A percentile compares a stretch with the other conserved stretches of the same genome.
Conservation (phyloP, 2,888 invertebrate genomes). For the Hymenopus coronatus region DNA sequence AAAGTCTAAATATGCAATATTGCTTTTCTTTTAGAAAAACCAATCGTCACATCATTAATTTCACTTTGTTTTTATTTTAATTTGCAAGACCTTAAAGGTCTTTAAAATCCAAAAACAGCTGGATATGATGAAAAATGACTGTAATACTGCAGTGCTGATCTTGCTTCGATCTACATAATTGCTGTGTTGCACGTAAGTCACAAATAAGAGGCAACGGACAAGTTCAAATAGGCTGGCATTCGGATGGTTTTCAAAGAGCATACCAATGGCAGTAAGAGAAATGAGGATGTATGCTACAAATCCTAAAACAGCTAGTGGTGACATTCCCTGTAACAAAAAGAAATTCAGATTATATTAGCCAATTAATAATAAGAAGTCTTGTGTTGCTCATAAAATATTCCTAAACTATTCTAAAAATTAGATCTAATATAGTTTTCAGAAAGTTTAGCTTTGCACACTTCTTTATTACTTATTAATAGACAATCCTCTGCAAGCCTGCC, state of each 20-base stretch:
- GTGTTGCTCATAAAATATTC: background rate
- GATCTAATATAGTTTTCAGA: no score
- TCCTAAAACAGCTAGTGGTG: conserved; percentile 56
- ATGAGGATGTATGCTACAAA: conserved; percentile 64
- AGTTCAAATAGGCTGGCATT: conserved; percentile 63
- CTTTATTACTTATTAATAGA: no score
- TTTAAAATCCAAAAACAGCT: conserved; percentile 65
- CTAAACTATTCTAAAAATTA: no score
- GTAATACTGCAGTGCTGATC: conserved; percentile 45
- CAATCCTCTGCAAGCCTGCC: no score
- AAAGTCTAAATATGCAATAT: background rate
- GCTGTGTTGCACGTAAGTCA: conserved; percentile 46
- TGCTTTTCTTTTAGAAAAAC: background rate
- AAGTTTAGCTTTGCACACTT: no score
- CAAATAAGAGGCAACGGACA: conserved; percentile 61
- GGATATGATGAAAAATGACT: conserved; percentile 59
- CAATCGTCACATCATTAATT: background rate
- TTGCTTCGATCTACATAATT: conserved; percentile 43
- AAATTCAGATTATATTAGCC: background rate
- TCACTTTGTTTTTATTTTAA: conserved; percentile 46
- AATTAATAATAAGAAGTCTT: background rate
- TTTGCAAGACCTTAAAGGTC: conserved; percentile 56
- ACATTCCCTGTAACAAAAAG: conserved; percentile 54
- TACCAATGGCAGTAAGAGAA: conserved; percentile 66
- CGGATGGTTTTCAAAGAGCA: conserved; percentile 66